Percentiles rank a stretch among this genome's conserved stretches.
phyloP scores from a whole-genome alignment of 2,797 vertebrate genomes.

The Melopsittacus undulatus region DNA sequence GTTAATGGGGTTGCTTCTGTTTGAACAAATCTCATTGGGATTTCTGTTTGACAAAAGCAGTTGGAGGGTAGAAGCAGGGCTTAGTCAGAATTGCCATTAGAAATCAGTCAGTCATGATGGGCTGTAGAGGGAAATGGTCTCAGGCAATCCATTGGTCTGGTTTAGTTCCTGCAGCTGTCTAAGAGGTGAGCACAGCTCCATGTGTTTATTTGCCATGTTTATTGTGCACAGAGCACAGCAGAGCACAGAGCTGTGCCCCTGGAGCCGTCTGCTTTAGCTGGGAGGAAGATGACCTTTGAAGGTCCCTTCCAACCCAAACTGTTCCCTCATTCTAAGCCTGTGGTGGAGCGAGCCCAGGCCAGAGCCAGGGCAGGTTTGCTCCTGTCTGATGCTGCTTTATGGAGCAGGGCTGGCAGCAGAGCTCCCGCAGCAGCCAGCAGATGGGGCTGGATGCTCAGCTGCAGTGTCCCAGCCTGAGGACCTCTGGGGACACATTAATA shows the following conservation, averaged over 20 bases:
- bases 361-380: neutral
- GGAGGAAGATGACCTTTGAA: neutral
- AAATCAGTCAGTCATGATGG: neutral
- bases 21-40: neutral
- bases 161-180: neutral
- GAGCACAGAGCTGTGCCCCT: accelerated
- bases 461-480: neutral
- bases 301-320: neutral
- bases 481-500: neutral
- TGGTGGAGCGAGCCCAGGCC: neutral
- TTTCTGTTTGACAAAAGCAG: neutral
- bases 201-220: neutral
- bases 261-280: neutral
- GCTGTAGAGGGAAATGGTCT: neutral
- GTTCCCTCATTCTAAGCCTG: neutral
- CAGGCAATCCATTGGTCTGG: neutral
- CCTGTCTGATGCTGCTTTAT: accelerated
- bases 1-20: neutral
- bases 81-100: neutral
- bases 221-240: neutral
- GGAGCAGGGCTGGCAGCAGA: neutral
- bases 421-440: neutral
- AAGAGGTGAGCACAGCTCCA: neutral
- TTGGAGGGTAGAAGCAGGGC: neutral
- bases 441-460: neutral